These are phyloP conservation scores for Enteromius unitaeniatus DNA, from an alignment of 2,797 vertebrate genomes.

Conservation along the genomic window DNA sequence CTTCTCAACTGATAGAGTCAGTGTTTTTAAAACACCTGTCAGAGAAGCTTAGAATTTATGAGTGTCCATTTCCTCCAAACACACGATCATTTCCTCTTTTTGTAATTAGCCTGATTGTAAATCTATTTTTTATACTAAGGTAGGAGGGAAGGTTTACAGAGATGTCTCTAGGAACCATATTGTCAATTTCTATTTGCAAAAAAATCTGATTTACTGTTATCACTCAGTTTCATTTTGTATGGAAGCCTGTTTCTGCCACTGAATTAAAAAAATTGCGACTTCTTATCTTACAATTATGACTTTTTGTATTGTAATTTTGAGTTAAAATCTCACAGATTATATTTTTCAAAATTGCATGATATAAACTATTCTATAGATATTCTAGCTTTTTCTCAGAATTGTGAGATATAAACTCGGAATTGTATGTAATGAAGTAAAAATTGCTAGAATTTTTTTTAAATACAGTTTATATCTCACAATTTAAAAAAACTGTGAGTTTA, in stretches of 20 bases:
- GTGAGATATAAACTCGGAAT: background rate
- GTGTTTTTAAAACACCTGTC: constrained; percentile 54
- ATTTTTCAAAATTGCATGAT: background rate
- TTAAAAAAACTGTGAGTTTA: too few species aligned
- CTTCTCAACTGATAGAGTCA: constrained; percentile 28
- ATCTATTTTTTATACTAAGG: constrained; percentile 34
- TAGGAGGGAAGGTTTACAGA: constrained; percentile 23
- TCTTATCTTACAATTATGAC: background rate
- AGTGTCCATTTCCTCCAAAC: constrained; percentile 38
- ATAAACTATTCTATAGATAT: background rate
- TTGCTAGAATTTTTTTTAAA: too few species aligned
- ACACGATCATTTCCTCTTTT: constrained; percentile 52
- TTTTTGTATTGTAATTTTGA: background rate
- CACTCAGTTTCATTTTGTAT: background rate
- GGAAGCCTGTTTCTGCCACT: background rate
- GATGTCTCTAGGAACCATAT: constrained; percentile 18
- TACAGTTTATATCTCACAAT: too few species aligned
- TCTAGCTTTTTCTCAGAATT: background rate
- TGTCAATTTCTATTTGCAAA: background rate
- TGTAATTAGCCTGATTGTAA: constrained; percentile 46
- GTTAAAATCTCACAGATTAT: background rate
- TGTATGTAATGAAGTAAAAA: background rate
- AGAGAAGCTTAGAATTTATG: constrained; percentile 50
- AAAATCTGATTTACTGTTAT: background rate
- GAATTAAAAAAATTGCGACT: background rate